These are phyloP conservation scores for Bos taurus DNA, from an alignment of 2,113 vertebrate genomes.

Conservation along the genomic window DNA sequence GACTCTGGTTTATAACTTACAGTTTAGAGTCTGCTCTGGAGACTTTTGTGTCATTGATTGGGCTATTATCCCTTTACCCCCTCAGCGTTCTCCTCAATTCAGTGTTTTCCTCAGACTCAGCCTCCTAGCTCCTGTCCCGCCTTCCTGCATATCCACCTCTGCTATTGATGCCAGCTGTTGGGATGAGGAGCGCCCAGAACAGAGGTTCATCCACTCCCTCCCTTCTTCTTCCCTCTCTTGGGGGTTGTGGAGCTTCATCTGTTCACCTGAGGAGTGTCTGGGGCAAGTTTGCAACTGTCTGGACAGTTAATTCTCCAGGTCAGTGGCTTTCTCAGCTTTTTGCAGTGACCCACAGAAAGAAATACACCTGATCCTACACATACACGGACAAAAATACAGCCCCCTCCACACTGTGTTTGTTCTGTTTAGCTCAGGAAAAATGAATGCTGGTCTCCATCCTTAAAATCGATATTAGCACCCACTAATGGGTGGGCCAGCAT, in stretches of 20 bases:
- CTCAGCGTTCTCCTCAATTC: background rate
- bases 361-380: background rate
- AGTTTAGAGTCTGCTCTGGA: background rate
- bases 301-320: background rate
- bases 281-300: background rate
- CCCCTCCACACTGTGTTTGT: rapidly evolving
- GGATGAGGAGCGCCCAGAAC: background rate
- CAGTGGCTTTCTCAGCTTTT: background rate
- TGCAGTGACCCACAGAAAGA: background rate
- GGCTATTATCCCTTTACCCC: background rate
- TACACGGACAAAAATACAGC: background rate
- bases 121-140: rapidly evolving
- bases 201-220: background rate
- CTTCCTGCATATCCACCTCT: background rate
- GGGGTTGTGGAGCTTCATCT: background rate
- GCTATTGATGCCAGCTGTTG: background rate
- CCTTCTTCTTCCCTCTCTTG: background rate
- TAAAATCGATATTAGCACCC: no score
- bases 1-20: background rate
- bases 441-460: background rate
- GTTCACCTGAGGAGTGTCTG: background rate
- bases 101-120: background rate
- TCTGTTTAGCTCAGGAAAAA: background rate
- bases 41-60: background rate
- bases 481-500: background rate